Conservation (phyloP, 2,797 vertebrate species). For the Oreochromis mossambicus region DNA sequence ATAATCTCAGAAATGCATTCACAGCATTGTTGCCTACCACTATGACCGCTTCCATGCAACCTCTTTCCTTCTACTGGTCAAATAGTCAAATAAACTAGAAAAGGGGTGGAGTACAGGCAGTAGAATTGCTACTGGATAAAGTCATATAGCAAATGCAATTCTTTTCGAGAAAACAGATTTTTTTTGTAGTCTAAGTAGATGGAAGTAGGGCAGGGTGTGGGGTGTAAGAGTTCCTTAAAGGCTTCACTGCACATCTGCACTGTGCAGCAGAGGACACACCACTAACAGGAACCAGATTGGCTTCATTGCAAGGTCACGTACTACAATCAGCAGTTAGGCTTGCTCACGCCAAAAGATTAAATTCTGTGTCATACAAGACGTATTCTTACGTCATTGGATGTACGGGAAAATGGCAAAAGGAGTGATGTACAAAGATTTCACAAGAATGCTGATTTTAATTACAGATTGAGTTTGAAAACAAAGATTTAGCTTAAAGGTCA, state of each 20-base stretch:
- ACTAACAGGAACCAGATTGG: conserved; percentile 62
- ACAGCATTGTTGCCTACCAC: neutral
- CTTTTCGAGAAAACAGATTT: conserved; percentile 11
- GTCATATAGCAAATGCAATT: conserved; percentile 50
- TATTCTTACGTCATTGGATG: neutral
- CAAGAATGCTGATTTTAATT: neutral
- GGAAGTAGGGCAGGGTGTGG: conserved; percentile 44
- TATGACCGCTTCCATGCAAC: neutral
- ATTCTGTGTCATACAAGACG: neutral
- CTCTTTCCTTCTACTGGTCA: neutral
- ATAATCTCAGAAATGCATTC: neutral
- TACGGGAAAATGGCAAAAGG: neutral
- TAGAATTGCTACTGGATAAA: conserved; percentile 35
- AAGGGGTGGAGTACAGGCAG: neutral
- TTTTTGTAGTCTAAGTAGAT: conserved; percentile 38
- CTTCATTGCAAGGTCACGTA: conserved; percentile 4
- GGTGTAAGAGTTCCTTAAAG: conserved; percentile 21
- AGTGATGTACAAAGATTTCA: neutral
- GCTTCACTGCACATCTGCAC: conserved; percentile 45
- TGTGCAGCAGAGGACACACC: conserved; percentile 30
- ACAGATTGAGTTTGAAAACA: neutral
- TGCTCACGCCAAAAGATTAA: neutral
- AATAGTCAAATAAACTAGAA: conserved; percentile 8
- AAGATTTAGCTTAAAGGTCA: neutral
- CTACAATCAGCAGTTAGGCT: neutral